Conservation (phyloP, 2,113 vertebrate genomes). For the Zeus faber region DNA sequence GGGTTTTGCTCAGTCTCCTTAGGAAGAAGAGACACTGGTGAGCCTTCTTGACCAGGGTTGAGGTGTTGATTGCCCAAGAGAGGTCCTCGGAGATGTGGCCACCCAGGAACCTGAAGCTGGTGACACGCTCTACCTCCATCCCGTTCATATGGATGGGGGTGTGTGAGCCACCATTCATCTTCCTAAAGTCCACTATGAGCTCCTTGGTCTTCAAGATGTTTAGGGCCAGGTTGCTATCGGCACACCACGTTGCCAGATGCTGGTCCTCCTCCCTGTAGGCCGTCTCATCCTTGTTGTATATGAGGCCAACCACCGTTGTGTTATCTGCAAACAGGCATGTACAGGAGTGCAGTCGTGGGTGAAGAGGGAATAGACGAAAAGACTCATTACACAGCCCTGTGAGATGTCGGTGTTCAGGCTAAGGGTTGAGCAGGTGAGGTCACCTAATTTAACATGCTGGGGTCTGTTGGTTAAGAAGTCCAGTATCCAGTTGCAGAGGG, state of each 20-base stretch:
- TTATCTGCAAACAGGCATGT: not conserved
- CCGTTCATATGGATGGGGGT: not conserved
- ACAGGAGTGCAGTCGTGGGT: too few relatives aligned
- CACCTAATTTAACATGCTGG: too few relatives aligned
- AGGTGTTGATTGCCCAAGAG: not conserved
- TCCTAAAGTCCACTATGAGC: not conserved
- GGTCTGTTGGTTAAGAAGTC: too few relatives aligned
- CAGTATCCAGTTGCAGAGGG: too few relatives aligned
- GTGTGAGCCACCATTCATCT: not conserved
- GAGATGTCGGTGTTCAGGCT: too few relatives aligned
- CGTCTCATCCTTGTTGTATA: not conserved
- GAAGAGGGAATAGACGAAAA: too few relatives aligned
- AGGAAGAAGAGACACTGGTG: constrained; percentile 1
- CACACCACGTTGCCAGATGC: not conserved
- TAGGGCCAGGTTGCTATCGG: not conserved
- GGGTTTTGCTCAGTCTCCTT: not conserved
- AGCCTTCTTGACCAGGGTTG: not conserved
- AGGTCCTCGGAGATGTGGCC: constrained; percentile 1
- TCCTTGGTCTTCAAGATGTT: not conserved
- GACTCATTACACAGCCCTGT: too few relatives aligned
- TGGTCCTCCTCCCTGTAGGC: not conserved
- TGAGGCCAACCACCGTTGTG: not conserved
- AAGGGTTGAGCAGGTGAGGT: too few relatives aligned
- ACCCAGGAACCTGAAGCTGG: not conserved
- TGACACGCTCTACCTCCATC: not conserved